These are phyloP conservation scores for Drosophila multiciliata DNA, from an alignment of 2,888 invertebrate genomes.

Conservation along the genomic window DNA sequence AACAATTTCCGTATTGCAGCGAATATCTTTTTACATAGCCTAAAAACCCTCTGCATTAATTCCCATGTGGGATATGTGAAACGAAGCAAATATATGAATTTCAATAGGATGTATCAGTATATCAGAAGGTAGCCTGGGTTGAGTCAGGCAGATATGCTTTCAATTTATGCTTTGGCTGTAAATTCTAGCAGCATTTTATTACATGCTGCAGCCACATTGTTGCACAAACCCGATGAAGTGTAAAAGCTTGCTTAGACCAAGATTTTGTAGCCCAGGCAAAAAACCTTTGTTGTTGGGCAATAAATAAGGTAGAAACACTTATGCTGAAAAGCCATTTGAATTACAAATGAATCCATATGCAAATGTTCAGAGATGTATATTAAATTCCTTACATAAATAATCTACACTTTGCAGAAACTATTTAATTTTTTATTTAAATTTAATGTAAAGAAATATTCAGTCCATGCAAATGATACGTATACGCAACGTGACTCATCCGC, in stretches of 20 bases:
- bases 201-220: constrained; percentile 34
- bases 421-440: constrained; percentile 1
- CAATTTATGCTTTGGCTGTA: constrained; percentile 42
- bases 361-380: background rate
- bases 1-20: background rate
- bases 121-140: background rate
- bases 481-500: constrained; percentile 14
- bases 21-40: background rate
- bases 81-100: background rate
- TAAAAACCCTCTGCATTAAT: background rate
- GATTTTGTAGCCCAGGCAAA: background rate
- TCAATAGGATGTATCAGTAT: background rate
- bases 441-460: background rate
- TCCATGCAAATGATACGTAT: constrained; percentile 3
- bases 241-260: constrained; percentile 3
- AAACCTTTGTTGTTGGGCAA: constrained; percentile 10
- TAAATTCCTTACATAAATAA: background rate
- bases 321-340: constrained; percentile 13
- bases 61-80: background rate
- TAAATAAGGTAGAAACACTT: constrained; percentile 22
- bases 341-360: background rate
- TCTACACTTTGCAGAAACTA: background rate
- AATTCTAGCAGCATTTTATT: constrained; percentile 27
- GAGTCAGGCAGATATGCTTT: constrained; percentile 12
- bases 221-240: constrained; percentile 31